Evolutionary conservation across 2,797 vertebrate genomes (phyloP).

Genomic region (Alosa sapidissima): DNA sequence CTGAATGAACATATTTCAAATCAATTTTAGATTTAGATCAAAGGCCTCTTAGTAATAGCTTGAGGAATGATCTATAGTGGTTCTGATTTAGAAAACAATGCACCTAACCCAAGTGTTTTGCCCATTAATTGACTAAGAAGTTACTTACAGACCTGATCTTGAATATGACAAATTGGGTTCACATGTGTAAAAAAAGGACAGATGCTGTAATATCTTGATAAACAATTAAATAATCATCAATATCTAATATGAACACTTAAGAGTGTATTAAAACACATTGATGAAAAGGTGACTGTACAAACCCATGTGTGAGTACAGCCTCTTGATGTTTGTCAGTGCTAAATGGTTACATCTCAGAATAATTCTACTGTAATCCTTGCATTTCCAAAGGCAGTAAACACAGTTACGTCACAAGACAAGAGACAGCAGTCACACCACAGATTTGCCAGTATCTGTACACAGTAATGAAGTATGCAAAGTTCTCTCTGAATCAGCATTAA

Average conservation of each 20-base stretch:
- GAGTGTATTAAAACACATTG: not conserved
- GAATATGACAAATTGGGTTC: not conserved
- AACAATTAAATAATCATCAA: not conserved
- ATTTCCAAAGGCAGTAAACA: constrained; percentile 4
- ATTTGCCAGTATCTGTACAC: constrained; percentile 6
- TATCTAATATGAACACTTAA: not conserved
- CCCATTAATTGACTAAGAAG: not conserved
- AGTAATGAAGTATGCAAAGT: not conserved
- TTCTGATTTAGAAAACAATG: not conserved
- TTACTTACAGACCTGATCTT: not conserved
- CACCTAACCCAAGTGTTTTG: not conserved
- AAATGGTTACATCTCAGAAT: not conserved
- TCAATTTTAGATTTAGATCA: not conserved
- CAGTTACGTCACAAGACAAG: not conserved
- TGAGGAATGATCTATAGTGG: not conserved
- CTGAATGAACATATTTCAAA: not conserved
- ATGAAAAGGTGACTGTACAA: not conserved
- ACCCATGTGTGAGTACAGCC: not conserved
- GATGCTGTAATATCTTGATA: not conserved
- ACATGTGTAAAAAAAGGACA: not conserved
- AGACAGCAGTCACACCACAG: not conserved
- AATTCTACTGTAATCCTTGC: not conserved
- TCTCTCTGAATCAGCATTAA: not conserved
- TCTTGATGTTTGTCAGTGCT: not conserved
- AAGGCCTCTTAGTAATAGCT: not conserved